Base-by-base conservation (phyloP, 2,888 invertebrate species). In the Gisinianus flammeolus region DNA sequence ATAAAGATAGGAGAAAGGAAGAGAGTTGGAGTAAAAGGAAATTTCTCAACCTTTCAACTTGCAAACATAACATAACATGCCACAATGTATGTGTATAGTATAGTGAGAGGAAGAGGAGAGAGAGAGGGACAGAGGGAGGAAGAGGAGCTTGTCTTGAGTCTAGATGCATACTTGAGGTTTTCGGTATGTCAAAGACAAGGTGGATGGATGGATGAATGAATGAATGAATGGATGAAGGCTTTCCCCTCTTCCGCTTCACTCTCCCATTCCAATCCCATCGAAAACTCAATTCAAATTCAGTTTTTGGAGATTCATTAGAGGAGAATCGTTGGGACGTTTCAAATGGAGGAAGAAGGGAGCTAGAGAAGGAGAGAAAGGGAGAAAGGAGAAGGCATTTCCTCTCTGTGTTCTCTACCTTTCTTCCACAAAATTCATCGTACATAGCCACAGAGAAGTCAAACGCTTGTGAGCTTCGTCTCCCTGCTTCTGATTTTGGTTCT, bases 41-140 rank as follows among this genome's bases (percentile, higher is more conserved):
- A 35, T 35, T 35, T 68, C 22, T 68, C 44, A 35, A 68, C 68
- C 68, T 68, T 68, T 68, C 44, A 68, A 68, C 68, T 33, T 68
- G 22, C 44, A 22, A 22, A 33, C 19, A 66, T 8, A 24, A 62
- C 24, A 62, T 12, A 4, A 44, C 3, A 44, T 19, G 19, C 44
- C 2, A 44, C 3, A n/a, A 44, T 44, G 44, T 44, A 44, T 44
- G 44, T 44, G 6, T n/a, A n/a, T n/a, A n/a, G n/a, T n/a, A n/a
- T n/a, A n/a, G n/a, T n/a, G n/a, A n/a, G n/a, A n/a, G n/a, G n/a
- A n/a, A n/a, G n/a, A n/a, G n/a, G n/a, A n/a, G n/a, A n/a, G n/a
- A n/a, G n/a, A n/a, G n/a, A n/a, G n/a, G n/a, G n/a, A n/a, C n/a
- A n/a, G 44, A 44, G 44, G 12, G 5, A 35, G 35, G 6, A 35